Evolutionary conservation across 2,797 vertebrate genomes (phyloP).

Genomic region (Muscicapa comitata): DNA sequence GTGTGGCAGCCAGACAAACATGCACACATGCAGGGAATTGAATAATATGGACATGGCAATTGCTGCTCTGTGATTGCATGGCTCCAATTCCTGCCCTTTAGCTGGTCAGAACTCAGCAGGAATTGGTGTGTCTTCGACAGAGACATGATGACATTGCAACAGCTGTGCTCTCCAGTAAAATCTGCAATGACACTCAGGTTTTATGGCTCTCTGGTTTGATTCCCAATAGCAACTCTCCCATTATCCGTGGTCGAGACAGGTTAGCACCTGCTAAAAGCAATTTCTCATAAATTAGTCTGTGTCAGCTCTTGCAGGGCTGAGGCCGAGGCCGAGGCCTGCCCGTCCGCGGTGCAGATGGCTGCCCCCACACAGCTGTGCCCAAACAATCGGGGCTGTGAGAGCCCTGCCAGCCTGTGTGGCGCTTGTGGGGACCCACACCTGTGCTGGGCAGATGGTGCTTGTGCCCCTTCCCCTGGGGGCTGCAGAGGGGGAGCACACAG

Average conservation of each 20-base stretch:
- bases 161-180: slow-evolving; percentile 65
- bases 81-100: neutral
- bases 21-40: neutral
- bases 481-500: neutral
- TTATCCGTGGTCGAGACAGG: slow-evolving; percentile 69
- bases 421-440: slow-evolving; percentile 48
- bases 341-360: slow-evolving; percentile 57
- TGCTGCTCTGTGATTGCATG: neutral
- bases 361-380: slow-evolving; percentile 63
- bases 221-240: slow-evolving; percentile 57
- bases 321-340: neutral
- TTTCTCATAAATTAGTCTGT: slow-evolving; percentile 74
- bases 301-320: slow-evolving; percentile 61
- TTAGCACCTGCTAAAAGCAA: slow-evolving; percentile 78
- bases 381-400: slow-evolving; percentile 65
- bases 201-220: slow-evolving; percentile 48
- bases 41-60: neutral
- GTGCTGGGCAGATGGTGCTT: slow-evolving; percentile 58
- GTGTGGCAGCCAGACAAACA: rapidly evolving
- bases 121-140: neutral
- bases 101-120: neutral
- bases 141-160: slow-evolving; percentile 60
- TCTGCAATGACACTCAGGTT: slow-evolving; percentile 14
- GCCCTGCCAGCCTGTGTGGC: slow-evolving; percentile 40
- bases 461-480: neutral